Percentiles rank a stretch among this genome's conserved stretches.
phyloP scores from a whole-genome alignment of 2,113 vertebrate genomes.

The Rhinopomastus cyanomelas region DNA sequence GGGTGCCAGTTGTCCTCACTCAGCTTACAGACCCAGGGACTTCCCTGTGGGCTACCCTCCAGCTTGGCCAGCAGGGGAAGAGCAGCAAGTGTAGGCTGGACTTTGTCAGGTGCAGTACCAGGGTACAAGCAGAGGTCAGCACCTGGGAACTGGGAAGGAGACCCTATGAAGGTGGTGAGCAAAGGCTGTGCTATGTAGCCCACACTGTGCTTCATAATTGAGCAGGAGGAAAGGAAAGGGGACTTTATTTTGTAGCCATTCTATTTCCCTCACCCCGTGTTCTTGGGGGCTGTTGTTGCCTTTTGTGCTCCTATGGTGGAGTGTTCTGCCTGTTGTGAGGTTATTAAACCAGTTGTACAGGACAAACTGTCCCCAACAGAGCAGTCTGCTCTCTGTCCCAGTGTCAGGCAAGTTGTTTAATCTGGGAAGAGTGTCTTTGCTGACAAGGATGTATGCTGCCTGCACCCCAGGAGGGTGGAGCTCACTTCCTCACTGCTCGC shows the following conservation, averaged over 20 bases:
- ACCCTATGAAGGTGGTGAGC: background rate
- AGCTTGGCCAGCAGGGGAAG: background rate
- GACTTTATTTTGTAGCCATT: background rate
- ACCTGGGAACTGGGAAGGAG: background rate
- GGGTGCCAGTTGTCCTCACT: background rate
- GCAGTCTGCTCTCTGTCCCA: background rate
- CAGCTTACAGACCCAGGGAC: background rate
- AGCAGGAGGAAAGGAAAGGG: background rate
- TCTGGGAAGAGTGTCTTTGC: background rate
- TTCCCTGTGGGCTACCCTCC: background rate
- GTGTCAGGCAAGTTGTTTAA: background rate
- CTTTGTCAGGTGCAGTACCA: fast-evolving
- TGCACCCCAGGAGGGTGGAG: background rate
- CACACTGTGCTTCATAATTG: background rate
- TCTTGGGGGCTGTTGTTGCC: background rate
- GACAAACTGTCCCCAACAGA: slow-evolving; percentile 7
- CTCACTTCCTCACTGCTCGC: fast-evolving
- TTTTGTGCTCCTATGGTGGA: fast-evolving
- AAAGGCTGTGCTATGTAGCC: background rate
- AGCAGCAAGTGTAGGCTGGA: fast-evolving
- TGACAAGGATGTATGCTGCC: fast-evolving
- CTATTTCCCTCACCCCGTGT: background rate
- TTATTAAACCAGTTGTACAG: background rate
- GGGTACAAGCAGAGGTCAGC: background rate
- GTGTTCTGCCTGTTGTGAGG: background rate